These are phyloP conservation scores for Melanotaenia parkinsoni DNA, from an alignment of 2,797 vertebrate species.

Conservation along the genomic window DNA sequence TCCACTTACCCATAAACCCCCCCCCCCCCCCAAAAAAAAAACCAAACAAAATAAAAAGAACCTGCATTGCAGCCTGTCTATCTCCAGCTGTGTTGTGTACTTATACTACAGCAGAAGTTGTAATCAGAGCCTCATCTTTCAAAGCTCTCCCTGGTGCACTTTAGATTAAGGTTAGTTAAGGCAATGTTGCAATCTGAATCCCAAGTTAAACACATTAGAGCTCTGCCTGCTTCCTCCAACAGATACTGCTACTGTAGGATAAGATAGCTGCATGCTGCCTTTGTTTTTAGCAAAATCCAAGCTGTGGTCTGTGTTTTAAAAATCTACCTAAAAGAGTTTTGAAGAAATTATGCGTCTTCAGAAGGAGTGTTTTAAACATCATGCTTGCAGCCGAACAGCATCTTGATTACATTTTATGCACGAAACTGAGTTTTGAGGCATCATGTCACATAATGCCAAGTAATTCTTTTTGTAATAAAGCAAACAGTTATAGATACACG, in stretches of 20 bases:
- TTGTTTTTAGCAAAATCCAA: slow-evolving; percentile 35
- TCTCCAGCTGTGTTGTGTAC: slow-evolving; percentile 27
- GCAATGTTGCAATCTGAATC: slow-evolving; percentile 56
- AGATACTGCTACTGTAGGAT: slow-evolving; percentile 34
- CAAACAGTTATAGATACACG: background rate
- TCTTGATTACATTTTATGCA: background rate
- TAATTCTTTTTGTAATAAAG: background rate
- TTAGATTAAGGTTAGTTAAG: slow-evolving; percentile 72
- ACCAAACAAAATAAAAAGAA: background rate
- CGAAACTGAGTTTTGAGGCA: background rate
- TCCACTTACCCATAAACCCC: background rate
- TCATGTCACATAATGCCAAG: background rate
- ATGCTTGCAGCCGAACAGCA: background rate
- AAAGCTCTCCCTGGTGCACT: slow-evolving; percentile 65
- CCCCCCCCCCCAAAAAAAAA: too few relatives aligned
- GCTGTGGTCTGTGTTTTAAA: slow-evolving; percentile 6
- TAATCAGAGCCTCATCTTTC: slow-evolving; percentile 61
- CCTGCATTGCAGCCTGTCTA: slow-evolving; percentile 11
- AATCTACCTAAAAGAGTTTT: slow-evolving; percentile 3
- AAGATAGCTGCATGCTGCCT: slow-evolving; percentile 48
- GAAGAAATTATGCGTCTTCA: background rate
- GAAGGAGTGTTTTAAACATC: background rate
- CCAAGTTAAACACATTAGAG: slow-evolving; percentile 59
- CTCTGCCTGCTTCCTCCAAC: slow-evolving; percentile 29
- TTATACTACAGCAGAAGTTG: slow-evolving; percentile 36